Conservation (phyloP, 2,888 invertebrate species). For the Rhingia rostrata region DNA sequence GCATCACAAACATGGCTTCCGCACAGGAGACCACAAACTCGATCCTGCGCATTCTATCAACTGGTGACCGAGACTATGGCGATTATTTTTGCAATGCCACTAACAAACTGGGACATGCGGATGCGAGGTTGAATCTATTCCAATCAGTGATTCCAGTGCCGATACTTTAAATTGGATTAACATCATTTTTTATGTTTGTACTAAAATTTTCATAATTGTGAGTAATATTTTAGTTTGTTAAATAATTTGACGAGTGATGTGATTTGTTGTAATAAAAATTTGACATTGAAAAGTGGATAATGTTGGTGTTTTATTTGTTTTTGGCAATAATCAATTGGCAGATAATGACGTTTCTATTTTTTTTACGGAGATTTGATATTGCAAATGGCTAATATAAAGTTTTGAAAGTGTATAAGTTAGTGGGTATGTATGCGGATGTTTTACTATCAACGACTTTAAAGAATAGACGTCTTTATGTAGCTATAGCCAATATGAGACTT, state of each 20-base stretch:
- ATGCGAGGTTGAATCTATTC: constrained; percentile 81
- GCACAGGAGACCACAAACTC: constrained; percentile 81
- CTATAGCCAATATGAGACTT: too few relatives aligned
- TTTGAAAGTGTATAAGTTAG: too few relatives aligned
- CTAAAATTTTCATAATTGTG: neutral
- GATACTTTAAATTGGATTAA: constrained; percentile 50
- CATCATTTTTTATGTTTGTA: constrained; percentile 18
- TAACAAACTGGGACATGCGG: constrained; percentile 81
- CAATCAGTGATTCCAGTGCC: constrained; percentile 80
- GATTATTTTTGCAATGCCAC: constrained; percentile 82
- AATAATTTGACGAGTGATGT: constrained; percentile 32
- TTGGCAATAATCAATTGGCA: neutral
- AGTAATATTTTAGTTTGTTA: constrained; percentile 12
- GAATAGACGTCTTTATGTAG: too few relatives aligned
- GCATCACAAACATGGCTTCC: constrained; percentile 81
- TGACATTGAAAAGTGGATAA: constrained; percentile 4
- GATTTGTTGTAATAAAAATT: constrained; percentile 47
- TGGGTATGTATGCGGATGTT: too few relatives aligned
- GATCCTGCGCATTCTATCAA: constrained; percentile 79
- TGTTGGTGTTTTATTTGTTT: neutral
- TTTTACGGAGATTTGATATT: too few relatives aligned
- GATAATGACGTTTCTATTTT: neutral
- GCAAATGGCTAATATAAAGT: too few relatives aligned
- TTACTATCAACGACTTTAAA: too few relatives aligned
- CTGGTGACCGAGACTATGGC: constrained; percentile 80